A percentile compares a stretch with the other conserved stretches of the same genome.
Conservation (phyloP, 2,113 vertebrate genomes). For the Thermophis baileyi region DNA sequence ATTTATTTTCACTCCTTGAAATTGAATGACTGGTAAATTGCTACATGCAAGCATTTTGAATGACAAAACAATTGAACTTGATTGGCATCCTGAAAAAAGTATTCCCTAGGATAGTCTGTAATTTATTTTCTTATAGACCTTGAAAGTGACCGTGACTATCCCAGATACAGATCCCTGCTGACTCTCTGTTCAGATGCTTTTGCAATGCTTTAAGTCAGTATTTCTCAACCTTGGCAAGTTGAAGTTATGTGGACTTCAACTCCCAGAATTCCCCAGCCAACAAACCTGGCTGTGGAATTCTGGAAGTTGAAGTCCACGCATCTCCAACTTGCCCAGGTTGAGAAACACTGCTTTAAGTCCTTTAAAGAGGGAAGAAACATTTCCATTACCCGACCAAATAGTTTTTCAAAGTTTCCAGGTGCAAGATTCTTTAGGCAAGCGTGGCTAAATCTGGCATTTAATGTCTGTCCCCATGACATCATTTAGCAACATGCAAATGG, state of each 20-base stretch:
- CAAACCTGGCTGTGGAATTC: neutral
- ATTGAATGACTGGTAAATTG: neutral
- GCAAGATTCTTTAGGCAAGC: neutral
- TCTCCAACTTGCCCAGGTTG: neutral
- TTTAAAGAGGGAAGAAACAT: slow-evolving; percentile 15
- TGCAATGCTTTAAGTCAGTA: slow-evolving; percentile 8
- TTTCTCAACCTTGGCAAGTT: neutral
- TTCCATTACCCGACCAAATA: neutral
- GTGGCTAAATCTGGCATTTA: neutral
- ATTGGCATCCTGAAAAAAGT: slow-evolving; percentile 9
- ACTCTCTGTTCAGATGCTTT: neutral
- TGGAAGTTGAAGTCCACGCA: neutral
- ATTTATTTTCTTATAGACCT: neutral
- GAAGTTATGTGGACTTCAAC: neutral
- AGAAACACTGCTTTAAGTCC: slow-evolving; percentile 1
- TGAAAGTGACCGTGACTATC: slow-evolving; percentile 13
- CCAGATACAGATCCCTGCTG: neutral
- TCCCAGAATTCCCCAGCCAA: neutral
- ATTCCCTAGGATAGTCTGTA: neutral
- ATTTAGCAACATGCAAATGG: slow-evolving; percentile 20
- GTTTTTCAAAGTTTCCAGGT: slow-evolving; percentile 17
- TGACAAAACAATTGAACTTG: slow-evolving; percentile 12
- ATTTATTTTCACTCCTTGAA: neutral
- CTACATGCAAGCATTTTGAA: neutral
- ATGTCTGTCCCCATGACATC: neutral